phyloP scores from a whole-genome alignment of 2,888 invertebrate genomes.

The Drosophila paramelanica region DNA sequence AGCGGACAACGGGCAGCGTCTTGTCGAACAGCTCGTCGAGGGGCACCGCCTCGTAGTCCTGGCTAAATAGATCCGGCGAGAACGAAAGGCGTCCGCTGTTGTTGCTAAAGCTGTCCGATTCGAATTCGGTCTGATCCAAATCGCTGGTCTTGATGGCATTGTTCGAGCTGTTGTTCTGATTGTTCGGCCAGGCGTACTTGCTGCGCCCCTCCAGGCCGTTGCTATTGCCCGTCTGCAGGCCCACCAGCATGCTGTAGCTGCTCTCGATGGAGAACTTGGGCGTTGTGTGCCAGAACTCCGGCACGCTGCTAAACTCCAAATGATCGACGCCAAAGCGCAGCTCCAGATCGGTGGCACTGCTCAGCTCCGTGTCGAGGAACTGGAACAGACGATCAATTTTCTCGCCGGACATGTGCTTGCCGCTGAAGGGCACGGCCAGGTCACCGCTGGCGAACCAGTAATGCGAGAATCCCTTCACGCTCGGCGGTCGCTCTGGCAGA shows the following conservation, averaged over 20 bases:
- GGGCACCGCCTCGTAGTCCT: slow-evolving; percentile 78
- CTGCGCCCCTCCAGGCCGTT: slow-evolving; percentile 76
- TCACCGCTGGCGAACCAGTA: slow-evolving; percentile 83
- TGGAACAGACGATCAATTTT: slow-evolving; percentile 76
- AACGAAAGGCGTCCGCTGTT: slow-evolving; percentile 68
- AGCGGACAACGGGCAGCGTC: slow-evolving; percentile 22
- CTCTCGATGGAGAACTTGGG: slow-evolving; percentile 80
- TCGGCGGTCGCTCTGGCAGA: slow-evolving; percentile 55
- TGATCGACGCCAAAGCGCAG: slow-evolving; percentile 82
- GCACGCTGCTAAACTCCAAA: slow-evolving; percentile 78
- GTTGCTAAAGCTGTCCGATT: slow-evolving; percentile 70
- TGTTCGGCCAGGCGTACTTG: slow-evolving; percentile 79
- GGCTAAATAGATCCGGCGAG: slow-evolving; percentile 74
- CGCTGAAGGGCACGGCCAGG: slow-evolving; percentile 80
- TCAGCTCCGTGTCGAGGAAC: slow-evolving; percentile 65
- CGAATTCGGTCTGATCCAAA: slow-evolving; percentile 77
- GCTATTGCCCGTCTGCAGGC: slow-evolving; percentile 75
- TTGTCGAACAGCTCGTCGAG: slow-evolving; percentile 80
- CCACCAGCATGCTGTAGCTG: slow-evolving; percentile 82
- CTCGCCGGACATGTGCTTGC: slow-evolving; percentile 66
- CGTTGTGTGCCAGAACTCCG: slow-evolving; percentile 66
- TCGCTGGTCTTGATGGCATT: slow-evolving; percentile 76
- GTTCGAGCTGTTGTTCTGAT: slow-evolving; percentile 48
- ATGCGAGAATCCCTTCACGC: slow-evolving; percentile 72
- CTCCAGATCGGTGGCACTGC: slow-evolving; percentile 32